These are phyloP conservation scores for Astyanax mexicanus DNA, from an alignment of 2,797 vertebrate species.

Conservation along the genomic window DNA sequence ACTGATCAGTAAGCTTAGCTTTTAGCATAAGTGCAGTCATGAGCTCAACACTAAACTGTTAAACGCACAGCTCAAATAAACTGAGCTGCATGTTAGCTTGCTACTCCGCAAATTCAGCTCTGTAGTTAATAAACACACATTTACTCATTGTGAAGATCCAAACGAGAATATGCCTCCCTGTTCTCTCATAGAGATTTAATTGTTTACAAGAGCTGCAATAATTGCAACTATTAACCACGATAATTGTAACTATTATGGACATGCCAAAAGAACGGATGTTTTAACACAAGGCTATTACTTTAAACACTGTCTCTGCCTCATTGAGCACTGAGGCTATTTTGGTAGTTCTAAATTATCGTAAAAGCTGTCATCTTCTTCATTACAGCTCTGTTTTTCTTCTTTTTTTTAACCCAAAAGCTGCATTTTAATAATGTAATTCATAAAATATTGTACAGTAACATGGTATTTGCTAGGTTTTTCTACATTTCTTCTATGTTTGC, in stretches of 20 bases:
- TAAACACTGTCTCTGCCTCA: conserved; percentile 28
- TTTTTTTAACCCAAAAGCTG: too few relatives aligned
- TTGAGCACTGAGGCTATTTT: conserved; percentile 15
- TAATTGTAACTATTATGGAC: conserved; percentile 40
- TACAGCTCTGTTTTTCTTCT: not conserved
- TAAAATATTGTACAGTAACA: too few relatives aligned
- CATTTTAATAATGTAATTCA: too few relatives aligned
- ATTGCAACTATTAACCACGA: conserved; percentile 42
- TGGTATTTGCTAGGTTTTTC: too few relatives aligned
- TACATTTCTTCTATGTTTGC: too few relatives aligned
- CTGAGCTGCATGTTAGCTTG: not conserved
- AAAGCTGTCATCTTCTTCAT: conserved; percentile 5
- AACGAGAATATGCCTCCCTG: conserved; percentile 41
- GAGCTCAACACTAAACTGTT: not conserved
- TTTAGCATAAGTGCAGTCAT: not conserved
- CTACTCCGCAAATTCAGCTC: not conserved
- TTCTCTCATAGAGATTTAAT: conserved; percentile 44
- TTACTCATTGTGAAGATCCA: conserved; percentile 18
- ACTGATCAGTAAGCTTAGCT: not conserved
- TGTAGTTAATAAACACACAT: not conserved
- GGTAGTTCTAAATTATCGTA: conserved; percentile 11
- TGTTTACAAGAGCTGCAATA: conserved; percentile 44
- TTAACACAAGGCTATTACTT: conserved; percentile 25
- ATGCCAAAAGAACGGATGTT: conserved; percentile 39
- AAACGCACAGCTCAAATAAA: too few relatives aligned